Conservation (phyloP, 2,797 vertebrate genomes). For the Oreortyx pictus region DNA sequence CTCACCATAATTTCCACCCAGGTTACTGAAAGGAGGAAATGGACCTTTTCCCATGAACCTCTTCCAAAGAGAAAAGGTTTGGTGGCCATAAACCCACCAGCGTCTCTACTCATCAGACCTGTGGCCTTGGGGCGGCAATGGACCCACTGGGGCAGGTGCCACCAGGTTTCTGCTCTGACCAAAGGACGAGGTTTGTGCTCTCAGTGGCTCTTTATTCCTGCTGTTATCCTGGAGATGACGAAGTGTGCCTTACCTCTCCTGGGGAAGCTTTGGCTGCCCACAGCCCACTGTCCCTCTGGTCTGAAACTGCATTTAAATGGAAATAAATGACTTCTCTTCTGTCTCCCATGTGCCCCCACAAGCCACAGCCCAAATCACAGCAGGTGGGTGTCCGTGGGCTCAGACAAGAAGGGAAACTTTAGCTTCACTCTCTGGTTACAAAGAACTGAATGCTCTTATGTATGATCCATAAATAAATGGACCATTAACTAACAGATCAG, state of each 20-base stretch:
- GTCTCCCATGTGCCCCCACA: background rate
- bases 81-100: background rate
- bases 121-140: background rate
- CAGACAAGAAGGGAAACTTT: background rate
- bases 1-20: background rate
- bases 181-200: background rate
- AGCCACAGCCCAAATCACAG: background rate
- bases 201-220: background rate
- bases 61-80: rapidly evolving
- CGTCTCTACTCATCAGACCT: background rate
- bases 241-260: background rate
- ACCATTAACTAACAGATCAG: background rate
- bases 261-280: background rate
- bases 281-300: background rate
- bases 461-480: background rate
- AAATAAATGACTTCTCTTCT: background rate
- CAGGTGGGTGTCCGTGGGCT: background rate
- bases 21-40: rapidly evolving
- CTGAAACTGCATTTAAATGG: background rate
- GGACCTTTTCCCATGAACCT: background rate
- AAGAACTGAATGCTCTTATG: background rate
- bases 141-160: rapidly evolving
- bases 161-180: background rate
- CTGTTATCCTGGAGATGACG: background rate
- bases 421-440: background rate